These are phyloP conservation scores for Cephalopachus bancanus DNA, from an alignment of 2,797 vertebrate species.

Conservation along the genomic window DNA sequence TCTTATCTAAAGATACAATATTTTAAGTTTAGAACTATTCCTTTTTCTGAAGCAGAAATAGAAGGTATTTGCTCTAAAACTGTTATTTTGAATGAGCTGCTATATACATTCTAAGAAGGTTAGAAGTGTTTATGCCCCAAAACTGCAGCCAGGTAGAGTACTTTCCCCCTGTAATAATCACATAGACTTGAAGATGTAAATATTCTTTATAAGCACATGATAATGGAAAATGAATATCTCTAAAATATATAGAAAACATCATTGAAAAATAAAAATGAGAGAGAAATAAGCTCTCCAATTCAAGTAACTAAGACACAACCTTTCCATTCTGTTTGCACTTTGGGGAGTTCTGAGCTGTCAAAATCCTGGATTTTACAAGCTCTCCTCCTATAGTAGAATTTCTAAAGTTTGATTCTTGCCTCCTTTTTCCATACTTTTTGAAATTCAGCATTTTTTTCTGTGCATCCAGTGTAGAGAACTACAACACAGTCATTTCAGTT, in stretches of 20 bases:
- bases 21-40: conserved; percentile 48
- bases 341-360: neutral
- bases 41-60: conserved; percentile 55
- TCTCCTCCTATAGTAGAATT: neutral
- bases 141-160: neutral
- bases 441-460: neutral
- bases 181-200: neutral
- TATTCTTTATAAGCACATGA: conserved; percentile 50
- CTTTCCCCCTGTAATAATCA: neutral
- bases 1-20: conserved; percentile 16
- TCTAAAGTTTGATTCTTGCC: neutral
- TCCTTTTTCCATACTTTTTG: conserved; percentile 8
- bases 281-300: conserved; percentile 23
- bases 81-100: neutral
- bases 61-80: conserved; percentile 31
- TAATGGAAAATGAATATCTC: conserved; percentile 45
- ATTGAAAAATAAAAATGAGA: conserved; percentile 31
- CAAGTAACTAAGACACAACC: neutral
- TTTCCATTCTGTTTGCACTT: neutral
- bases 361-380: neutral
- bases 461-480: neutral
- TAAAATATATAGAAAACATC: conserved; percentile 34
- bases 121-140: conserved; percentile 47
- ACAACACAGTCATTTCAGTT: neutral
- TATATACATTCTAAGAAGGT: conserved; percentile 44